These are phyloP conservation scores for Cydia strobilella DNA, from an alignment of 1,140 invertebrate genomes.

Conservation along the genomic window DNA sequence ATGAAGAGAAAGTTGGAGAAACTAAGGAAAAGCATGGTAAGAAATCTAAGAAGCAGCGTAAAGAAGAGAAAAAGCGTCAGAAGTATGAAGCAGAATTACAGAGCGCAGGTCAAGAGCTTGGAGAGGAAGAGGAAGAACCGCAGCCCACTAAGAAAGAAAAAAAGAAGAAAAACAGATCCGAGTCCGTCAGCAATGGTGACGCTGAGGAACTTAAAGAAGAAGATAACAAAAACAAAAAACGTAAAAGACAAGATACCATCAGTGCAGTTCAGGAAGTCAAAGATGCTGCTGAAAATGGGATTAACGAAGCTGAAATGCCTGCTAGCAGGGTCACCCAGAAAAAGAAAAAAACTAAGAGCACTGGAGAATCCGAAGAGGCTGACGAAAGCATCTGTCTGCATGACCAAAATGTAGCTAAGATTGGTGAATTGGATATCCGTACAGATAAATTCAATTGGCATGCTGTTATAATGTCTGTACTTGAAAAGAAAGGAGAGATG, in stretches of 20 bases:
- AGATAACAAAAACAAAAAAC: conserved; percentile 68
- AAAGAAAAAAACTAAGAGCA: conserved; percentile 63
- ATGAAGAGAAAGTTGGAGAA: conserved; percentile 38
- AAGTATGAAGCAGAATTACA: conserved; percentile 78
- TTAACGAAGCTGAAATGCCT: conserved; percentile 38
- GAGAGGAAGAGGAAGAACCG: conserved; percentile 50
- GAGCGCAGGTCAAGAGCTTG: conserved; percentile 52
- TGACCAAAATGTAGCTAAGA: conserved; percentile 72
- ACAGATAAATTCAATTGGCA: conserved; percentile 73
- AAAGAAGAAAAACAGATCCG: conserved; percentile 68
- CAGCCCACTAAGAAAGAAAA: conserved; percentile 64
- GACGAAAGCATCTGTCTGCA: conserved; percentile 66
- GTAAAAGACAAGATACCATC: conserved; percentile 70
- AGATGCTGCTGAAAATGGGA: conserved; percentile 45
- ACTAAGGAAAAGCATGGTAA: conserved; percentile 50
- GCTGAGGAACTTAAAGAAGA: conserved; percentile 37
- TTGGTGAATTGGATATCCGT: conserved; percentile 47
- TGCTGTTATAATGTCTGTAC: conserved; percentile 66
- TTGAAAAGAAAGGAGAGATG: conserved; percentile 71
- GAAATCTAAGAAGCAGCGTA: conserved; percentile 80
- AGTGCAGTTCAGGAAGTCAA: conserved; percentile 42
- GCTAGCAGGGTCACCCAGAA: conserved; percentile 47
- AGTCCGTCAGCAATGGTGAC: conserved; percentile 52
- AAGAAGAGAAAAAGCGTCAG: conserved; percentile 79
- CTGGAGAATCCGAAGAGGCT: conserved; percentile 44